Percentiles rank a stretch among this genome's conserved stretches.
Evolutionary conservation across 2,888 invertebrate species (phyloP).

Genomic region (Sialis lutaria): DNA sequence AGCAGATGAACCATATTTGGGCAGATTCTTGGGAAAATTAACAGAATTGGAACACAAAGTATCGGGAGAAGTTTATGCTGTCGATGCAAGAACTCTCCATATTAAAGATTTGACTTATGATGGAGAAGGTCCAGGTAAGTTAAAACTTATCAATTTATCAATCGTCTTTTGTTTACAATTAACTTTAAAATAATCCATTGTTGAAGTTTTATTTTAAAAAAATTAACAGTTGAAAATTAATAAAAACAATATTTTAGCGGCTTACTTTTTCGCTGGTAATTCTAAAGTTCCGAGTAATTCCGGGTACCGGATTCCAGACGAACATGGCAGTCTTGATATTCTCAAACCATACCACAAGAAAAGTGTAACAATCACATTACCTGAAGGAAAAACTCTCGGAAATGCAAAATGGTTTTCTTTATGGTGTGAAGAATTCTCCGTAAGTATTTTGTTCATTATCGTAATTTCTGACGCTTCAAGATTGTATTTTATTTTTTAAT

Average conservation of each 20-base stretch:
- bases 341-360: constrained; percentile 66
- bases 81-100: constrained; percentile 73
- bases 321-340: constrained; percentile 62
- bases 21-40: constrained; percentile 60
- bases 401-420: constrained; percentile 79
- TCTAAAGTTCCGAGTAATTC: constrained; percentile 45
- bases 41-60: constrained; percentile 70
- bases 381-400: constrained; percentile 68
- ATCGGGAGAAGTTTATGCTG: constrained; percentile 71
- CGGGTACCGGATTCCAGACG: constrained; percentile 64
- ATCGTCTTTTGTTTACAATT: no score
- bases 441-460: constrained; percentile 28
- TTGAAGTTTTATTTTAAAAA: no score
- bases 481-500: constrained; percentile 10
- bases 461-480: background rate
- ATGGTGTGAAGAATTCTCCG: constrained; percentile 82
- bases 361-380: constrained; percentile 67
- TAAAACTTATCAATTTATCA: background rate
- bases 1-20: constrained; percentile 42
- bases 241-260: constrained; percentile 40
- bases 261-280: constrained; percentile 77
- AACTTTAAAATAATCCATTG: no score
- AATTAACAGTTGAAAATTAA: no score
- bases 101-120: constrained; percentile 80
- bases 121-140: constrained; percentile 71